phyloP scores from a whole-genome alignment of 1,140 invertebrate genomes.

The Drosophila ambigua region DNA sequence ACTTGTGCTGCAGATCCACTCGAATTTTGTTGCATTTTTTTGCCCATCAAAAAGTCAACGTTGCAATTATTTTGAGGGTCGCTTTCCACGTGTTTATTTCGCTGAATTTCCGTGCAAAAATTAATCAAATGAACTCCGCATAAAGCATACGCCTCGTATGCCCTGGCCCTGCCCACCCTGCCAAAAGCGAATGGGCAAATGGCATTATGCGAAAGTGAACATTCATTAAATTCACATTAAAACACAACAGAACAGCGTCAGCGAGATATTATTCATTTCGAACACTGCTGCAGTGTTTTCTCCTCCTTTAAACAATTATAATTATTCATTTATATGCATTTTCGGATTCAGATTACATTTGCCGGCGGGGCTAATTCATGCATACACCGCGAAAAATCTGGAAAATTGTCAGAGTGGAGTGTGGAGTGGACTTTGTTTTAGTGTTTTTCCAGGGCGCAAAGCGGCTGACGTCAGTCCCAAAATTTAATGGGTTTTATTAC shows the following conservation, averaged over 20 bases:
- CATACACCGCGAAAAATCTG: neutral
- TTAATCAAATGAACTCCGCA: too few relatives aligned
- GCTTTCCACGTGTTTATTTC: neutral
- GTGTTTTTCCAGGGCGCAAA: slow-evolving; percentile 2
- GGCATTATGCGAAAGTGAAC: slow-evolving; percentile 37
- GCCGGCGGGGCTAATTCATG: neutral
- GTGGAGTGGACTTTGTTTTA: neutral
- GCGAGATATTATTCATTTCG: slow-evolving; percentile 4
- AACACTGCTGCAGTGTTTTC: slow-evolving; percentile 3
- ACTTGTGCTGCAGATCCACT: neutral
- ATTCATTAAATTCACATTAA: slow-evolving; percentile 56
- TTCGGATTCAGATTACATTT: slow-evolving; percentile 47
- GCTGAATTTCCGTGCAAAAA: slow-evolving; percentile 14
- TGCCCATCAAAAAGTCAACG: slow-evolving; percentile 2
- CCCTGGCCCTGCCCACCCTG: neutral
- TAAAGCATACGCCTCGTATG: slow-evolving; percentile 39
- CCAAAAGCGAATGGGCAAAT: slow-evolving; percentile 14
- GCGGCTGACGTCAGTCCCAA: slow-evolving; percentile 18
- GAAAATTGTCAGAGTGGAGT: neutral
- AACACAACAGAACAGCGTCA: slow-evolving; percentile 22
- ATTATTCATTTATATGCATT: slow-evolving; percentile 50
- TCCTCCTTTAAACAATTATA: slow-evolving; percentile 25
- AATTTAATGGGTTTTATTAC: slow-evolving; percentile 6
- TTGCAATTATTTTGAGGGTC: neutral
- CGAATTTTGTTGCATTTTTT: neutral